Percentiles rank a stretch among this genome's conserved stretches.
These are phyloP conservation scores for Sturmia bella DNA, from an alignment of 2,888 invertebrate species.

Conservation along the genomic window DNA sequence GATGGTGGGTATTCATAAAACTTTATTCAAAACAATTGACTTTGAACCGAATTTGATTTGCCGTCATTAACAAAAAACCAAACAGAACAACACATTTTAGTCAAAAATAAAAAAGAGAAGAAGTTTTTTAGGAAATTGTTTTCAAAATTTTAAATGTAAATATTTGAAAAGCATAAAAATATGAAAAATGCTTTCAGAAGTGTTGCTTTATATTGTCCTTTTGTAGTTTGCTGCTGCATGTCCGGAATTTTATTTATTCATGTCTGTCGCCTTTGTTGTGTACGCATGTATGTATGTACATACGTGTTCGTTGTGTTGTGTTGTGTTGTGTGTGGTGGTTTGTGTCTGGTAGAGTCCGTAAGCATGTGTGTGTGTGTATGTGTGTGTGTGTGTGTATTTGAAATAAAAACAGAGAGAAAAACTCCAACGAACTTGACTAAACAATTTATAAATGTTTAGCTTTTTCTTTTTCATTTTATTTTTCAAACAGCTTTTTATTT, in stretches of 20 bases:
- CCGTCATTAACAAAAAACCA: slow-evolving; percentile 2
- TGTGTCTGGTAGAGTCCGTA: slow-evolving; percentile 35
- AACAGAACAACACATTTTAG: background rate
- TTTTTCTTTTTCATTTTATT: slow-evolving; percentile 60
- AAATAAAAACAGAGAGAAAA: slow-evolving; percentile 11
- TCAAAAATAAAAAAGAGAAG: background rate
- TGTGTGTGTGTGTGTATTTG: slow-evolving; percentile 1
- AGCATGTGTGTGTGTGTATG: too few relatives aligned
- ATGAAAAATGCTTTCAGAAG: slow-evolving; percentile 15
- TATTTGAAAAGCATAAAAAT: background rate
- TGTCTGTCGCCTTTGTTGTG: background rate
- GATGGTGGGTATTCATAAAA: background rate
- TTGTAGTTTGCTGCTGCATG: slow-evolving; percentile 25
- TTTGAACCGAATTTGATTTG: slow-evolving; percentile 17
- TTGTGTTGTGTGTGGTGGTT: background rate
- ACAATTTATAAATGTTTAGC: slow-evolving; percentile 73
- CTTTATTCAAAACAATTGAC: background rate
- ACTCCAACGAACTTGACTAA: slow-evolving; percentile 63
- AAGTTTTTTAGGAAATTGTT: background rate
- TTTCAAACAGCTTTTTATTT: slow-evolving; percentile 61
- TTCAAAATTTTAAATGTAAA: too few relatives aligned
- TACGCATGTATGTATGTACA: background rate
- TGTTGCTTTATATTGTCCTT: slow-evolving; percentile 29
- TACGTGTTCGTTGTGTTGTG: background rate
- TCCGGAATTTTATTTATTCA: slow-evolving; percentile 27